Percentiles rank a stretch among this genome's conserved stretches.
Conservation (phyloP, 2,888 invertebrate genomes). For the Atherix ibis region DNA sequence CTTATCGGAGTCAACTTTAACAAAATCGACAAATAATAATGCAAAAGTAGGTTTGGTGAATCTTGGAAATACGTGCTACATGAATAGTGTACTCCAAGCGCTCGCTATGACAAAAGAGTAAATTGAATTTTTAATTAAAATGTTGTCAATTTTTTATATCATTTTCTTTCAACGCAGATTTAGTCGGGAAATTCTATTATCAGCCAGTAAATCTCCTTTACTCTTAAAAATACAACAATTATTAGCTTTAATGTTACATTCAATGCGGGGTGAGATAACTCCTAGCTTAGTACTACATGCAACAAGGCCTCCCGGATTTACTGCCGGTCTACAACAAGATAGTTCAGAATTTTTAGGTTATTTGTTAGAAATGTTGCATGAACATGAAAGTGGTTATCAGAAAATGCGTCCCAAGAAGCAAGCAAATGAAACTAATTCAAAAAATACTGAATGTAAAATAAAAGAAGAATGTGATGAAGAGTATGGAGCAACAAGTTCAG, state of each 20-base stretch:
- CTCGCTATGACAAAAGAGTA: slow-evolving; percentile 63
- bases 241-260: slow-evolving; percentile 57
- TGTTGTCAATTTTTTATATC: slow-evolving; percentile 1
- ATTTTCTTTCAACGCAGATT: slow-evolving; percentile 42
- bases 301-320: slow-evolving; percentile 63
- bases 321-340: slow-evolving; percentile 66
- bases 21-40: slow-evolving; percentile 17
- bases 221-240: slow-evolving; percentile 53
- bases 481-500: background rate
- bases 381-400: slow-evolving; percentile 38
- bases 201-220: slow-evolving; percentile 38
- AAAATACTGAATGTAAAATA: no score
- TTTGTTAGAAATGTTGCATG: slow-evolving; percentile 42
- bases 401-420: background rate
- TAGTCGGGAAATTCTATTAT: slow-evolving; percentile 46
- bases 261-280: slow-evolving; percentile 46
- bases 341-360: slow-evolving; percentile 74
- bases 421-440: background rate
- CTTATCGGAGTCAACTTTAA: slow-evolving; percentile 14
- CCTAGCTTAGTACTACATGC: slow-evolving; percentile 55
- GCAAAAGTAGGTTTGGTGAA: slow-evolving; percentile 55
- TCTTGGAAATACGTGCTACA: slow-evolving; percentile 77
- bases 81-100: slow-evolving; percentile 77
- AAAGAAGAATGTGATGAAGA: background rate
- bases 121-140: slow-evolving; percentile 22